phyloP scores from a whole-genome alignment of 2,888 invertebrate species.

The Molorchus minor region DNA sequence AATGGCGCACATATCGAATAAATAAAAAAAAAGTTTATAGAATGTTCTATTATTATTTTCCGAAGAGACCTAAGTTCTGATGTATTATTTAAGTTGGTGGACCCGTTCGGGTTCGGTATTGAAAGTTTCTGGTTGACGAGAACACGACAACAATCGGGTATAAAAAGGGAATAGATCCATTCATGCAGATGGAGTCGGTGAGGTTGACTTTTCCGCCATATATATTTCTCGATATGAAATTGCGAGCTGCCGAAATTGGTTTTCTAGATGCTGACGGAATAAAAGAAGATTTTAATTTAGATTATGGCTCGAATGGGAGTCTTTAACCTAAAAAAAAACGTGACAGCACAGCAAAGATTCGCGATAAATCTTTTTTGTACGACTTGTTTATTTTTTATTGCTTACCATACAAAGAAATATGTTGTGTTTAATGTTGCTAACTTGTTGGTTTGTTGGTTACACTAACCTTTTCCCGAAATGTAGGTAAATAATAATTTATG shows the following conservation, averaged over 20 bases:
- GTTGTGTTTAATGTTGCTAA: too few species aligned
- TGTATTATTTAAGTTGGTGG: conserved; percentile 50
- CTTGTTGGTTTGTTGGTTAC: too few species aligned
- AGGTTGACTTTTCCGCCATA: conserved; percentile 3
- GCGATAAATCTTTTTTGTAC: too few species aligned
- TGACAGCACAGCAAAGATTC: too few species aligned
- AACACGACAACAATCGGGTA: conserved; percentile 23
- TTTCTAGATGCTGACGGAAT: background rate
- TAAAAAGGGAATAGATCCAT: conserved; percentile 36
- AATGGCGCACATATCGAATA: conserved; percentile 50
- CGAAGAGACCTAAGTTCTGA: conserved; percentile 37
- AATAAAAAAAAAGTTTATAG: conserved; percentile 51
- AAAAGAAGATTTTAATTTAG: conserved; percentile 30
- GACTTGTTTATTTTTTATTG: too few species aligned
- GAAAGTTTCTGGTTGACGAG: conserved; percentile 28
- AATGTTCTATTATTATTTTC: conserved; percentile 45
- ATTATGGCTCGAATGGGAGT: too few species aligned
- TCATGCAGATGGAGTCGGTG: conserved; percentile 30
- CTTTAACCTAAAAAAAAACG: too few species aligned
- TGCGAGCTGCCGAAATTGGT: background rate
- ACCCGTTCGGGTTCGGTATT: conserved; percentile 39
- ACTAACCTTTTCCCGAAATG: too few species aligned
- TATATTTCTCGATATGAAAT: conserved; percentile 17
- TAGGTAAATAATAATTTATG: too few species aligned
- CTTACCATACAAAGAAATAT: too few species aligned